Conservation (phyloP, 2,113 vertebrate genomes). For the Pogona vitticeps region DNA sequence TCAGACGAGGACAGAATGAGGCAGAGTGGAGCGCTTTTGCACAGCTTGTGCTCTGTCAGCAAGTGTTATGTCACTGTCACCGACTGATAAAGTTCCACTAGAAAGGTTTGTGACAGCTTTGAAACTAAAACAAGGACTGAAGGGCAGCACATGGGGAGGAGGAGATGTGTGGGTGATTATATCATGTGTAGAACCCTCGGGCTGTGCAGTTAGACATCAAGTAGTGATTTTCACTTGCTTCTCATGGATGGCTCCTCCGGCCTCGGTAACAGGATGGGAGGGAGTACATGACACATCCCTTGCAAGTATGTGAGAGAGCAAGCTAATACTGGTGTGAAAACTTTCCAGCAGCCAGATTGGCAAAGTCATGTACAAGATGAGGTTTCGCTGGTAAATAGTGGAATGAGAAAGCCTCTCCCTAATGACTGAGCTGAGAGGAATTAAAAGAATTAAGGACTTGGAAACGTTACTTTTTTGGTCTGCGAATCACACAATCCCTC, state of each 20-base stretch:
- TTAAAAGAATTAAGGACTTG: neutral
- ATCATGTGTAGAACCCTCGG: neutral
- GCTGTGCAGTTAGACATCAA: neutral
- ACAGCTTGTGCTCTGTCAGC: neutral
- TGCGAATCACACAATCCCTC: no score
- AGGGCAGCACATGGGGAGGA: neutral
- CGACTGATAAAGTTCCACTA: neutral
- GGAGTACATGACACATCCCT: neutral
- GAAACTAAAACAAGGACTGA: conserved; percentile 3
- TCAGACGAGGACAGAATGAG: neutral
- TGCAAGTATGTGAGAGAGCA: neutral
- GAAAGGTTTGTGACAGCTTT: neutral
- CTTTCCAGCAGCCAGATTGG: conserved; percentile 17
- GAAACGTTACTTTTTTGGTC: neutral
- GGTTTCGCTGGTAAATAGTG: neutral
- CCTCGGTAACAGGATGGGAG: neutral
- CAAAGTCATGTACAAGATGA: neutral
- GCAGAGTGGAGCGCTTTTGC: neutral
- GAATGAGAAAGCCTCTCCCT: neutral
- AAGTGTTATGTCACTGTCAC: neutral
- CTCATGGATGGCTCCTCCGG: neutral
- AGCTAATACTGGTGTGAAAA: neutral
- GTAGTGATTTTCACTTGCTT: neutral
- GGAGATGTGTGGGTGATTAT: accelerated
- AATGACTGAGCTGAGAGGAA: neutral